Evolutionary conservation across 1,140 invertebrate genomes (phyloP).

Genomic region (Periplaneta americana): DNA sequence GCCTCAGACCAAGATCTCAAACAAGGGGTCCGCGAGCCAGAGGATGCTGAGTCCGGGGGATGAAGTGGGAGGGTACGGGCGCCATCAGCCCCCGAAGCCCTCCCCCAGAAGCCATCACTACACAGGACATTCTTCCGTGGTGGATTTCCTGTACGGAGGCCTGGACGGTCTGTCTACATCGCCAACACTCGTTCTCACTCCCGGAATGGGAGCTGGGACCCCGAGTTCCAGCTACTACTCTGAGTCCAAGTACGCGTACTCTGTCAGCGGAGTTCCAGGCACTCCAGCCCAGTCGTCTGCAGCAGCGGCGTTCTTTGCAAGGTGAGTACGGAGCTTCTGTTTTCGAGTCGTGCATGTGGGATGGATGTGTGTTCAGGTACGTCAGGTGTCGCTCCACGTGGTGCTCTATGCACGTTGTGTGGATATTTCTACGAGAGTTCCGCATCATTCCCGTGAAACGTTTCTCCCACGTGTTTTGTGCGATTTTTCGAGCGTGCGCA

Average conservation of each 20-base stretch:
- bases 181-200: not conserved
- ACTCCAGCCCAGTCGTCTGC: conserved; percentile 40
- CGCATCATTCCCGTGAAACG: too few species aligned
- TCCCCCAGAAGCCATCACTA: not conserved
- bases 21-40: not conserved
- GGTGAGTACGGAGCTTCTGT: conserved; percentile 31
- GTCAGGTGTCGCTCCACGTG: too few species aligned
- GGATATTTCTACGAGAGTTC: too few species aligned
- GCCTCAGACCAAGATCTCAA: not conserved
- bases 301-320: conserved; percentile 43
- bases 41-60: not conserved
- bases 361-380: too few species aligned
- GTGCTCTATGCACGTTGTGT: too few species aligned
- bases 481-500: too few species aligned
- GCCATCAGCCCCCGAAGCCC: not conserved
- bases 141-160: not conserved
- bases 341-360: too few species aligned
- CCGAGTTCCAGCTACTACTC: conserved; percentile 28
- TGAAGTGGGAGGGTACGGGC: not conserved
- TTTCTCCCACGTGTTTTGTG: too few species aligned
- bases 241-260: conserved; percentile 41
- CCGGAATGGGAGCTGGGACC: not conserved
- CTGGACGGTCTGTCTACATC: not conserved
- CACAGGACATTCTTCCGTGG: not conserved
- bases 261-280: conserved; percentile 39